phyloP scores from a whole-genome alignment of 2,888 invertebrate species.

The Artemia sinica region DNA sequence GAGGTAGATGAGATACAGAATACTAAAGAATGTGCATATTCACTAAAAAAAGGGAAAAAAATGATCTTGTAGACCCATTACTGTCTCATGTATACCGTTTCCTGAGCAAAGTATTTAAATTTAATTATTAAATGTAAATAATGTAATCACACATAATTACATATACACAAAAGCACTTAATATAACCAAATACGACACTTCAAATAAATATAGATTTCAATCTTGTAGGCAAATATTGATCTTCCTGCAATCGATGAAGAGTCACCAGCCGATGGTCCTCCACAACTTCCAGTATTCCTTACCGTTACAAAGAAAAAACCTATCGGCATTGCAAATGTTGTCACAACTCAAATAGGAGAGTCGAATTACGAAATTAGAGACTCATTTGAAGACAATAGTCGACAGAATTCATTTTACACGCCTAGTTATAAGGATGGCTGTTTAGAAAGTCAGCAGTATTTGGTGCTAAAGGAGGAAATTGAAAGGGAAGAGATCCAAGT shows the following conservation, averaged over 20 bases:
- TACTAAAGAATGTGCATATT: too few relatives aligned
- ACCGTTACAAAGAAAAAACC: background rate
- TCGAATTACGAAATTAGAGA: background rate
- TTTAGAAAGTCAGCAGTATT: background rate
- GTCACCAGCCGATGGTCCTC: background rate
- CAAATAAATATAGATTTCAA: too few relatives aligned
- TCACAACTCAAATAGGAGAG: background rate
- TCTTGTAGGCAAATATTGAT: constrained; percentile 4
- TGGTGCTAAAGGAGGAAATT: background rate
- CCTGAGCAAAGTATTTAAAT: too few relatives aligned
- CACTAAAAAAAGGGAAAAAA: too few relatives aligned
- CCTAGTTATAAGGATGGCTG: background rate
- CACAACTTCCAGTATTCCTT: background rate
- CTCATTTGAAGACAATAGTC: background rate
- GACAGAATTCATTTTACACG: constrained; percentile 1
- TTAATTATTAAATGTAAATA: too few relatives aligned
- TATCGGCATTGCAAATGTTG: too few relatives aligned
- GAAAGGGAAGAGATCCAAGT: background rate
- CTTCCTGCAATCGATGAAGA: constrained; percentile 9
- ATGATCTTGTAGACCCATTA: too few relatives aligned
- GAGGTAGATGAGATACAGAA: too few relatives aligned
- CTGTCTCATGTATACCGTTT: too few relatives aligned
- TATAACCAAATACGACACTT: too few relatives aligned
- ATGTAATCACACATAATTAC: too few relatives aligned
- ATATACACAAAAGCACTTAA: too few relatives aligned